Conservation (phyloP, 2,797 vertebrate species). For the Acanthis flammea region DNA sequence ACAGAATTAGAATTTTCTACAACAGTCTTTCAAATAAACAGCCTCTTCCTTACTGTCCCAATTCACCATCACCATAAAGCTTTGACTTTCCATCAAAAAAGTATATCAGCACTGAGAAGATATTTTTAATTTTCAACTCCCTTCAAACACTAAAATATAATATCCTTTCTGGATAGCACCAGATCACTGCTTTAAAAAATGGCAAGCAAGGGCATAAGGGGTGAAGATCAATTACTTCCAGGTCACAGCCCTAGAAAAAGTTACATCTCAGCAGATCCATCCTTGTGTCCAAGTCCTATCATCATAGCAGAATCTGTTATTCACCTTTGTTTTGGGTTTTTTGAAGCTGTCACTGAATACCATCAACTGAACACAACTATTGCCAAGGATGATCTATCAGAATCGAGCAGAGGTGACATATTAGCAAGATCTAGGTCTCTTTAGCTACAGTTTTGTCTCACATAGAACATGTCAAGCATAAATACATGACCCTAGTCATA, state of each 20-base stretch:
- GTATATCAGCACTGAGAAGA: neutral
- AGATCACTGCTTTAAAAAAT: neutral
- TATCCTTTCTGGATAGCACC: neutral
- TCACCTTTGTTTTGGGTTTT: neutral
- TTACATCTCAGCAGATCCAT: neutral
- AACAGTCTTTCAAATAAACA: neutral
- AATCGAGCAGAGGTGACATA: neutral
- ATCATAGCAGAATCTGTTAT: neutral
- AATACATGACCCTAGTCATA: slow-evolving; percentile 32
- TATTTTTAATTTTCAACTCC: neutral
- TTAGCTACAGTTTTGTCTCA: neutral
- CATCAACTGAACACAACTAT: neutral
- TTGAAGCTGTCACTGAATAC: neutral
- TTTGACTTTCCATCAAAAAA: neutral
- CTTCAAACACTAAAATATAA: neutral
- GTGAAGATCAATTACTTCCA: neutral
- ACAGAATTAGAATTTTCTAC: neutral
- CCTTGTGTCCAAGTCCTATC: neutral
- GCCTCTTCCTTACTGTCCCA: neutral
- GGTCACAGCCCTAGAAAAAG: neutral
- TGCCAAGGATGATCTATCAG: neutral
- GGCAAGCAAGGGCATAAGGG: neutral
- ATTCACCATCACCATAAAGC: neutral
- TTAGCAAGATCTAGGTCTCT: neutral
- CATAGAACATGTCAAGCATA: neutral